Base-by-base conservation (phyloP, 2,797 vertebrate genomes). In the Paguma larvata region DNA sequence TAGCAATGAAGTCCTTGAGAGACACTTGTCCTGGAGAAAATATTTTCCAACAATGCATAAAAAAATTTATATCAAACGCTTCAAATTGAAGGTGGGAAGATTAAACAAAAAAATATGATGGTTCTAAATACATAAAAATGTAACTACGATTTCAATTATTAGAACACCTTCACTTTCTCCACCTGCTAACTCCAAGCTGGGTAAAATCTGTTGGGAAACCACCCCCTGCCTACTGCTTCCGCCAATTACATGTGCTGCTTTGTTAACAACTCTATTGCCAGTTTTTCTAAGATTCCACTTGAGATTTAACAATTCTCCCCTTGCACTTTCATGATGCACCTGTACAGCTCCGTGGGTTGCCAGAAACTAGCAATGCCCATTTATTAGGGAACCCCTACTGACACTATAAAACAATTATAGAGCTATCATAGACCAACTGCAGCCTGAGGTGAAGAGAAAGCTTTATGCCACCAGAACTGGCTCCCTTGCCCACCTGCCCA, bases 321-420 rank as follows among this genome's bases (percentile, higher is more conserved):
- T 51, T 97, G 68, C 89, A 95, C 97, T 98, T 98, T 98, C 98
- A 97, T 91, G 91, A 98, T 96, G 96, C 97, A 98, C 98, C 98
- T 98, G 98, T 98, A 97, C 46, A 95, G 97, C 97, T 98, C 97
- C 95, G 93, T 97, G 95, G 96, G 91, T 88, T 97, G 97, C 98
- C 97, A 98, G 97, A 97, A 98, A 97, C 93, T 93, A 96, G 80
- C 77, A 97, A 92, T 27, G 0, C 48, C 96, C 95, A 86, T 97
- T 98, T 98, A 98, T 94, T 98, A 97, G 98, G 97, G 97, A 98
- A 98, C 97, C 97, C 98, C 98, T 77, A 94, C 97, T 97, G 98
- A 98, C 78, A 95, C 97, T 97, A 68, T 98, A 98, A 98, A 93
- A 98, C 97, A 95, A 98, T 97, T 98, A 98, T 89, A 97, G 97